These are phyloP conservation scores for Anhinga anhinga DNA, from an alignment of 2,113 vertebrate species.

Conservation along the genomic window DNA sequence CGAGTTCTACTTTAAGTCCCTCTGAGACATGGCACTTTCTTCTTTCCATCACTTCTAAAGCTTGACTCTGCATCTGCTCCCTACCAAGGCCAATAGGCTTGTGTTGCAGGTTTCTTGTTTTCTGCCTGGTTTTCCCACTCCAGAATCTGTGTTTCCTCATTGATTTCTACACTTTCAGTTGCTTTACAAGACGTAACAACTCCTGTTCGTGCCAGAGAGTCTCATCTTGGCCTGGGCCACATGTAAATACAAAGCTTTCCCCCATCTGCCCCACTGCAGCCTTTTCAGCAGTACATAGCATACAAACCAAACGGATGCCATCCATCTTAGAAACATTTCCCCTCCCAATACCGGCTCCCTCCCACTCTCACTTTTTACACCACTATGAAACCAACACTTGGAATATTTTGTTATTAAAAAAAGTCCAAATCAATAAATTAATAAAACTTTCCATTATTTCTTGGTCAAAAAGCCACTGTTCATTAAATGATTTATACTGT, in stretches of 20 bases:
- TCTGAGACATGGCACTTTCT: background rate
- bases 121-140: background rate
- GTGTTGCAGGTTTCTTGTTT: background rate
- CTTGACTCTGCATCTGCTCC: background rate
- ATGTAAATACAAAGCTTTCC: background rate
- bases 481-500: rapidly evolving
- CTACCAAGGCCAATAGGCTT: background rate
- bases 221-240: background rate
- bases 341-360: background rate
- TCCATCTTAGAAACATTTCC: background rate
- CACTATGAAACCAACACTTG: rapidly evolving
- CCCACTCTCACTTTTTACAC: background rate
- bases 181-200: background rate
- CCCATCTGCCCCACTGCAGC: background rate
- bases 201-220: background rate
- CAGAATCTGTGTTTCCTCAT: background rate
- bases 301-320: background rate
- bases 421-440: background rate
- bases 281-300: background rate
- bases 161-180: background rate
- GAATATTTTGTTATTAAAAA: background rate
- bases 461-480: background rate
- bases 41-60: background rate
- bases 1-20: background rate
- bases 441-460: background rate